Conservation (phyloP, 2,888 invertebrate species). For the Polymixis flavicincta region DNA sequence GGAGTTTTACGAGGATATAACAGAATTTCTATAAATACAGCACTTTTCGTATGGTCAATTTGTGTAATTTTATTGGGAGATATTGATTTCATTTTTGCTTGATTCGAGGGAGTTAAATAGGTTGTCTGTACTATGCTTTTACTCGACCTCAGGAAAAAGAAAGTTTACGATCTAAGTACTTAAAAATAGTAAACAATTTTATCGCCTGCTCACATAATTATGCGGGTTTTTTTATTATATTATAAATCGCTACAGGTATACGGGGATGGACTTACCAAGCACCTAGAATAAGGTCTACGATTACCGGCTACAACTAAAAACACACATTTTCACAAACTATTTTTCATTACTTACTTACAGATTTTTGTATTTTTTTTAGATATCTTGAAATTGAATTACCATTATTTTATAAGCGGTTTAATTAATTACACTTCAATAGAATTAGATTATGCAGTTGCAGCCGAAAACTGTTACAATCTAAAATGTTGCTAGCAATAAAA, state of each 20-base stretch:
- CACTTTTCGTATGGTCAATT: background rate
- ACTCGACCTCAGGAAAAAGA: background rate
- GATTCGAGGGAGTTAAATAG: too few species aligned
- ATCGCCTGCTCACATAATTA: slow-evolving; percentile 28
- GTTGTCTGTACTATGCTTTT: background rate
- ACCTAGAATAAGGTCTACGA: slow-evolving; percentile 58
- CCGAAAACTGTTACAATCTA: slow-evolving; percentile 13
- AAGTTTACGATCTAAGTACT: too few species aligned
- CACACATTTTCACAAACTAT: slow-evolving; percentile 22
- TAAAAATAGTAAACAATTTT: slow-evolving; percentile 23
- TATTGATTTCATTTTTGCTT: background rate
- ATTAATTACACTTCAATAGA: background rate
- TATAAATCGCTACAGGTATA: slow-evolving; percentile 17
- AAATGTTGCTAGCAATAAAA: background rate
- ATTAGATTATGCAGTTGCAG: slow-evolving; percentile 15
- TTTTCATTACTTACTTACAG: slow-evolving; percentile 7
- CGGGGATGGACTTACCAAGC: slow-evolving; percentile 64
- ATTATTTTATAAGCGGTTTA: background rate
- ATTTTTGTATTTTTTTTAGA: background rate
- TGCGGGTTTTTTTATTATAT: background rate
- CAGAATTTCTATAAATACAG: background rate
- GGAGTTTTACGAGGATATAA: background rate
- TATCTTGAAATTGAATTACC: background rate
- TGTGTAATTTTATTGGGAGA: background rate
- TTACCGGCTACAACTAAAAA: slow-evolving; percentile 38